These are phyloP conservation scores for Acheta domesticus DNA, from an alignment of 2,888 invertebrate species.

Conservation along the genomic window DNA sequence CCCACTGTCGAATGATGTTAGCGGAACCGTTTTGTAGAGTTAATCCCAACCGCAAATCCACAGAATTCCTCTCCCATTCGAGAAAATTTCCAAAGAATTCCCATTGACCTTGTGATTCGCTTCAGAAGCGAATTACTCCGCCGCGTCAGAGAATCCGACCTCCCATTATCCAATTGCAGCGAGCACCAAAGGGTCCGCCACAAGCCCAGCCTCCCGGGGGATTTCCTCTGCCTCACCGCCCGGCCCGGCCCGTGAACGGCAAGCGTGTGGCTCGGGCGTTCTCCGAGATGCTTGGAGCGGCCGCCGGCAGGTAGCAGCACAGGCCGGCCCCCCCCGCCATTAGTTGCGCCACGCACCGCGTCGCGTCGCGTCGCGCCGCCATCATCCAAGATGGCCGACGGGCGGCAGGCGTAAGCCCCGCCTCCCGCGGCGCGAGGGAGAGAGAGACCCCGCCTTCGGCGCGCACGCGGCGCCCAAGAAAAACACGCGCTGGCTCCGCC, in stretches of 20 bases:
- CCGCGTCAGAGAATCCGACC: not conserved
- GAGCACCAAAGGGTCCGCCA: not conserved
- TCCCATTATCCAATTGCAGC: not conserved
- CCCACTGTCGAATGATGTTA: no score
- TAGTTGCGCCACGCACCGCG: conserved; percentile 18
- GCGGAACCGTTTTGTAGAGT: no score
- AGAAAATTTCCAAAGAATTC: not conserved
- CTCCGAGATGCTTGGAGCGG: no score
- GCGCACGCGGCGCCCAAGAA: not conserved
- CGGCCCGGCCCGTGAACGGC: not conserved
- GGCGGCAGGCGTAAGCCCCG: not conserved
- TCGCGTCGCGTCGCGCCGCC: not conserved
- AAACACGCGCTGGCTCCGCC: conserved; percentile 43
- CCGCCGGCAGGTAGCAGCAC: not conserved
- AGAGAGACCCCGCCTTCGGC: not conserved
- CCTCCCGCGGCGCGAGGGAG: not conserved
- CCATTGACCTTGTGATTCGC: not conserved
- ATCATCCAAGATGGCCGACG: not conserved
- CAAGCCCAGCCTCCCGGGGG: not conserved
- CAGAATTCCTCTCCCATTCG: no score
- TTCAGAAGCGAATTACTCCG: not conserved
- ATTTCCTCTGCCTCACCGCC: not conserved
- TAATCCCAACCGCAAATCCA: no score
- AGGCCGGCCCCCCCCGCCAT: not conserved
- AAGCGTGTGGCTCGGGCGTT: no score